Percentiles rank a stretch among this genome's conserved stretches.
Conservation (phyloP, 2,888 invertebrate species). For the Pristionchus fissidentatus region DNA sequence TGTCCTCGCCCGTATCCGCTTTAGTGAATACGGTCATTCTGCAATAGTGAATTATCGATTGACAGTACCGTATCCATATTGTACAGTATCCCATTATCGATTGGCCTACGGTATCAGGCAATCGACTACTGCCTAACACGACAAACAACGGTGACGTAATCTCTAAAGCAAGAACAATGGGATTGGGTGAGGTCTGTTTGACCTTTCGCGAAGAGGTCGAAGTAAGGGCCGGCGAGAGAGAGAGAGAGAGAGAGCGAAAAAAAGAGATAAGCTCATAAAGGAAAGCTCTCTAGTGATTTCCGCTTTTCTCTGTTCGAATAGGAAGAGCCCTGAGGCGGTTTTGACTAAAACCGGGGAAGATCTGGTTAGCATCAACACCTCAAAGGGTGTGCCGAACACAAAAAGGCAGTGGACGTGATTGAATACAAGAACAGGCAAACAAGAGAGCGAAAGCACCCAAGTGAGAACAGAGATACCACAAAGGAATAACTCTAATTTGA, state of each 20-base stretch:
- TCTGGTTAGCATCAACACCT: too few relatives aligned
- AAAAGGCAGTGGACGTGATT: too few relatives aligned
- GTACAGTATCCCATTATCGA: too few relatives aligned
- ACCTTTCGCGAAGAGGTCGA: background rate
- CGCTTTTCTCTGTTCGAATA: too few relatives aligned
- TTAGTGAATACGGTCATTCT: slow-evolving; percentile 67
- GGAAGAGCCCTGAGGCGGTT: background rate
- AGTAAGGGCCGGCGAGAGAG: background rate
- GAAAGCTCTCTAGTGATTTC: background rate
- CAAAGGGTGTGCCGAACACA: background rate
- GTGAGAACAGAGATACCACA: background rate
- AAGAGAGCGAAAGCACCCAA: background rate
- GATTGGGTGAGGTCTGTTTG: slow-evolving; percentile 13
- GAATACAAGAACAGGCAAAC: too few relatives aligned
- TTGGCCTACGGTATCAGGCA: background rate
- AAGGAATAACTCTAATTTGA: too few relatives aligned
- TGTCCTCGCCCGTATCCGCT: slow-evolving; percentile 55
- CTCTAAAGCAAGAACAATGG: slow-evolving; percentile 17
- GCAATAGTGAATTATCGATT: background rate
- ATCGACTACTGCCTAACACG: too few relatives aligned
- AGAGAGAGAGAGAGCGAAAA: background rate
- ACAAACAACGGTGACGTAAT: background rate
- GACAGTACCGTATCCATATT: background rate
- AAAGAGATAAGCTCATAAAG: background rate
- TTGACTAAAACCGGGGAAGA: too few relatives aligned